Percentiles rank a stretch among this genome's conserved stretches.
Conservation (phyloP, 2,797 vertebrate genomes). For the Podarcis lilfordi region DNA sequence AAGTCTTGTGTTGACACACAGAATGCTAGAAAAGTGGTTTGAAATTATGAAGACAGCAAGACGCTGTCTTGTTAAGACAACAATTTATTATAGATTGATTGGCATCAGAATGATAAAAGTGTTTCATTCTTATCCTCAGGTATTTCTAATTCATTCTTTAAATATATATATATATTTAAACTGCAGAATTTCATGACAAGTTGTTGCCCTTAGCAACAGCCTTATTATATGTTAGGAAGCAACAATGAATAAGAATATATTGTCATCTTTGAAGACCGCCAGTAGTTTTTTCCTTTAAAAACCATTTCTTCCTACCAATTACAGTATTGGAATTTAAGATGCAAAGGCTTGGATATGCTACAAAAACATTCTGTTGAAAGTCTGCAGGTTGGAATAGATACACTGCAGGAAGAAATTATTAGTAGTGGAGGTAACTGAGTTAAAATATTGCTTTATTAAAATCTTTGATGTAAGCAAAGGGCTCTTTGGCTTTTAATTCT, state of each 20-base stretch:
- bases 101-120: slow-evolving; percentile 49
- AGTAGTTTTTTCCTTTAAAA: slow-evolving; percentile 10
- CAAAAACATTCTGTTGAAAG: background rate
- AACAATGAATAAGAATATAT: slow-evolving; percentile 58
- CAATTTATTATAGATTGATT: slow-evolving; percentile 45
- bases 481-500: background rate
- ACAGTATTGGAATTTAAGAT: slow-evolving; percentile 35
- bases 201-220: slow-evolving; percentile 75
- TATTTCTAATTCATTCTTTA: slow-evolving; percentile 49
- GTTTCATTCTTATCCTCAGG: slow-evolving; percentile 47
- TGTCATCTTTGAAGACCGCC: slow-evolving; percentile 53
- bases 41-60: slow-evolving; percentile 47
- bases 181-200: slow-evolving; percentile 58
- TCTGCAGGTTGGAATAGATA: background rate
- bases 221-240: slow-evolving; percentile 40
- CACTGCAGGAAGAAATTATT: background rate
- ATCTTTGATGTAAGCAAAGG: background rate
- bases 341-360: slow-evolving; percentile 24
- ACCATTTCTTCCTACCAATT: slow-evolving; percentile 51
- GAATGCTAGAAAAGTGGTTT: slow-evolving; percentile 48
- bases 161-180: background rate
- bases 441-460: background rate
- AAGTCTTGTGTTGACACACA: slow-evolving; percentile 24
- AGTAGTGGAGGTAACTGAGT: background rate
- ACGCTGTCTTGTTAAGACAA: slow-evolving; percentile 41